phyloP scores from a whole-genome alignment of 1,140 invertebrate genomes.

The Batillaria attramentaria region DNA sequence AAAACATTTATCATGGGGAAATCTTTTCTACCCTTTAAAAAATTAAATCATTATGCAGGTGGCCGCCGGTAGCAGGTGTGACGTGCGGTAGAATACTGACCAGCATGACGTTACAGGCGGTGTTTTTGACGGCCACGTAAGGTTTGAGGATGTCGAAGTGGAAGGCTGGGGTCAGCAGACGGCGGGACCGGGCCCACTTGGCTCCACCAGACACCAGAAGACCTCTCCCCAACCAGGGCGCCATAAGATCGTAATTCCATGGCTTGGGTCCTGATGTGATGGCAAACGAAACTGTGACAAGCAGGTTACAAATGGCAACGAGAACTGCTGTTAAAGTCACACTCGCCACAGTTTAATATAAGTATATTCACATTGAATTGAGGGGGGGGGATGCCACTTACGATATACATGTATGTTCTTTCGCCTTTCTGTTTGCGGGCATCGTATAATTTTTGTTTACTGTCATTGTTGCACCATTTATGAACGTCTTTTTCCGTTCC shows the following conservation, averaged over 20 bases:
- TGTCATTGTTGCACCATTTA: too few relatives aligned
- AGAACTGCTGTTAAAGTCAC: slow-evolving; percentile 10
- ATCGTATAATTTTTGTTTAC: background rate
- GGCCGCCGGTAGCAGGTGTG: too few relatives aligned
- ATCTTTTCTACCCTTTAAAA: too few relatives aligned
- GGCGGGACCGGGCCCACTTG: slow-evolving; percentile 85
- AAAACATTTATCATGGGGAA: too few relatives aligned
- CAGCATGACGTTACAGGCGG: slow-evolving; percentile 56
- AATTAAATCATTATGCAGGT: too few relatives aligned
- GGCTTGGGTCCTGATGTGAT: slow-evolving; percentile 37
- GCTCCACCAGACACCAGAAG: slow-evolving; percentile 74
- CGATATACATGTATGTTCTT: background rate
- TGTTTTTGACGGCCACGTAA: slow-evolving; percentile 85
- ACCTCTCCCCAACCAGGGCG: slow-evolving; percentile 45
- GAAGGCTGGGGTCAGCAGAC: slow-evolving; percentile 91
- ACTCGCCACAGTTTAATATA: too few relatives aligned
- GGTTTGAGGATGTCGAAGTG: slow-evolving; percentile 89
- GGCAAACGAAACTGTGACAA: background rate
- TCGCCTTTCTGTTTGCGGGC: background rate
- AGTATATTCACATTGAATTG: too few relatives aligned
- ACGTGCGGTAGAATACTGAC: too few relatives aligned
- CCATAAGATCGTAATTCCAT: slow-evolving; percentile 30
- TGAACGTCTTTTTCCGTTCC: background rate
- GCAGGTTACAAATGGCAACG: too few relatives aligned
- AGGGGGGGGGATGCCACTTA: background rate